Evolutionary conservation across 2,888 invertebrate genomes (phyloP).

Genomic region (Pyrrhia umbra): DNA sequence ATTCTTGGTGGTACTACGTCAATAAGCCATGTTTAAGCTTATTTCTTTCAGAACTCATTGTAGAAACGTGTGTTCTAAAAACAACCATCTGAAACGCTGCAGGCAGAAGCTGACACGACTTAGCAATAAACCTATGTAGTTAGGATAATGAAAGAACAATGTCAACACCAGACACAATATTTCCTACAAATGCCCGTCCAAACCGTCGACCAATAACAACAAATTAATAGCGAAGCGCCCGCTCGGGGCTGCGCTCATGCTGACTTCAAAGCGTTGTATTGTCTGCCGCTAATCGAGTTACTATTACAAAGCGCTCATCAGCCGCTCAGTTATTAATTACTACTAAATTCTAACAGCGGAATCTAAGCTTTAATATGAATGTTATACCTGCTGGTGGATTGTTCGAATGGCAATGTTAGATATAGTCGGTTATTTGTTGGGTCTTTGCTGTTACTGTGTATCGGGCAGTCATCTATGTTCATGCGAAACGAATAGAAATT

Average conservation of each 20-base stretch:
- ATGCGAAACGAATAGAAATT: no score
- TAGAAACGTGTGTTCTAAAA: neutral
- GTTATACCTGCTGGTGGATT: neutral
- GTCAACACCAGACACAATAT: neutral
- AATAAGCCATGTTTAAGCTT: neutral
- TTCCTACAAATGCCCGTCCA: slow-evolving; percentile 11
- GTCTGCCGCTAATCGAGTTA: slow-evolving; percentile 43
- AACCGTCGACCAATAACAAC: slow-evolving; percentile 20
- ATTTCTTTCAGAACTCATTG: neutral
- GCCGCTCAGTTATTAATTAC: slow-evolving; percentile 42
- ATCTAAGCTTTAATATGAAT: slow-evolving; percentile 22
- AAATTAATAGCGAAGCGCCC: slow-evolving; percentile 29
- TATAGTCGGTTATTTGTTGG: neutral
- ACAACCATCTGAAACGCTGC: neutral
- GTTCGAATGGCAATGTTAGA: neutral
- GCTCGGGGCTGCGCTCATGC: slow-evolving; percentile 18
- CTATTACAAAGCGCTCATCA: slow-evolving; percentile 39
- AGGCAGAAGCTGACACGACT: neutral
- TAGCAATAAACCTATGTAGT: neutral
- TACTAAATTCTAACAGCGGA: slow-evolving; percentile 28
- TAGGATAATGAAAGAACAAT: neutral
- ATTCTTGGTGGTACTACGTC: neutral
- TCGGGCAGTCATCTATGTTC: no score
- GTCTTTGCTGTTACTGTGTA: neutral
- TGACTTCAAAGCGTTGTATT: slow-evolving; percentile 50